Evolutionary conservation across 2,888 invertebrate species (phyloP).

Genomic region (Coelopa pilipes): DNA sequence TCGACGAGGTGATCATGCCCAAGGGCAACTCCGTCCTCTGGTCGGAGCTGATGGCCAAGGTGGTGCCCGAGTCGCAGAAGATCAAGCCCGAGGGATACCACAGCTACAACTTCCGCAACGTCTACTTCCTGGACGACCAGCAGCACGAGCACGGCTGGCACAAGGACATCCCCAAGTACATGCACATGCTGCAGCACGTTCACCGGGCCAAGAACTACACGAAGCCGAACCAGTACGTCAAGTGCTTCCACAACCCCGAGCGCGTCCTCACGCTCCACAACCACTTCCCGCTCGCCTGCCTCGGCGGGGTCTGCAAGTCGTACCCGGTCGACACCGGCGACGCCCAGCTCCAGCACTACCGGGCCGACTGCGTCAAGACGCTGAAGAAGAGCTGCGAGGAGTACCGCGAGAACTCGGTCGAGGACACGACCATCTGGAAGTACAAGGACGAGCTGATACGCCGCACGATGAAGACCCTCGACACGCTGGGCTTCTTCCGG

Average conservation of each 20-base stretch:
- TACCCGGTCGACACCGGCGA: constrained; percentile 83
- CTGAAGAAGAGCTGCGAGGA: constrained; percentile 86
- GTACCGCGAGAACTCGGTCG: constrained; percentile 82
- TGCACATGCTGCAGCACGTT: constrained; percentile 95
- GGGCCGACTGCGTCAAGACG: constrained; percentile 90
- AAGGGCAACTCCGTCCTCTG: constrained; percentile 75
- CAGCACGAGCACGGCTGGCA: constrained; percentile 83
- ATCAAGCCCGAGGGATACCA: constrained; percentile 71
- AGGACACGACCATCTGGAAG: constrained; percentile 89
- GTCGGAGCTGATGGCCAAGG: constrained; percentile 81
- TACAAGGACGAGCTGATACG: constrained; percentile 81
- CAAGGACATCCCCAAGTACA: constrained; percentile 82
- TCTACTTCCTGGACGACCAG: constrained; percentile 91
- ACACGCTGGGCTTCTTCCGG: constrained; percentile 75
- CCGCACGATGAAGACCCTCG: constrained; percentile 77
- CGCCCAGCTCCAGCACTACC: constrained; percentile 93
- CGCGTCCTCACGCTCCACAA: constrained; percentile 90
- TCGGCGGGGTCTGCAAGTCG: constrained; percentile 85
- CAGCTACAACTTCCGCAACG: constrained; percentile 88
- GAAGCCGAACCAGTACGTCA: constrained; percentile 91
- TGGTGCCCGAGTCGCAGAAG: constrained; percentile 74
- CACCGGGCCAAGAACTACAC: constrained; percentile 91
- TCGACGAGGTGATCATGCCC: constrained; percentile 96
- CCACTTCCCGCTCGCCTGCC: constrained; percentile 89
- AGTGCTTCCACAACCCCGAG: constrained; percentile 93